These are phyloP conservation scores for Drosophila tanythrix DNA, from an alignment of 2,888 invertebrate genomes.

Conservation along the genomic window DNA sequence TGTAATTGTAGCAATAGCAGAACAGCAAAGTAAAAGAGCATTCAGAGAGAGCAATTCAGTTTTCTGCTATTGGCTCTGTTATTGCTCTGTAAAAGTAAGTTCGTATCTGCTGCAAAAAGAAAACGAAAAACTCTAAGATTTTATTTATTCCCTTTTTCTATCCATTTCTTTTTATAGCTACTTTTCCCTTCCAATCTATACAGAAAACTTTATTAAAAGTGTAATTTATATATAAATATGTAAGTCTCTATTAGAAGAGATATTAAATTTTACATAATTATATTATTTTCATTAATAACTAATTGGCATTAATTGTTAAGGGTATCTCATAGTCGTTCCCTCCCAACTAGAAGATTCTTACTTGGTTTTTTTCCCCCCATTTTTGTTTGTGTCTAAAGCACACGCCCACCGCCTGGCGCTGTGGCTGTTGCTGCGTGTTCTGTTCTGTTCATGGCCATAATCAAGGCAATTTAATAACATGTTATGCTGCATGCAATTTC, in stretches of 20 bases:
- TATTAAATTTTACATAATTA: not conserved
- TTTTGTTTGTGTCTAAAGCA: conserved; percentile 28
- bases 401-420: conserved; percentile 52
- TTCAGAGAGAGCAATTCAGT: too few species aligned
- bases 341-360: conserved; percentile 4
- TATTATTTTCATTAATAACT: not conserved
- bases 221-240: not conserved
- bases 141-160: not conserved
- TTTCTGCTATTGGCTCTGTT: too few species aligned
- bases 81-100: too few species aligned
- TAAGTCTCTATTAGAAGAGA: not conserved
- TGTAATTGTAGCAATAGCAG: too few species aligned
- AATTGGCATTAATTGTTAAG: not conserved
- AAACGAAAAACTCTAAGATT: too few species aligned
- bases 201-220: not conserved
- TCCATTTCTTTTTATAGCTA: not conserved
- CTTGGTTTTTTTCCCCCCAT: not conserved
- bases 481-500: conserved; percentile 79
- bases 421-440: conserved; percentile 22
- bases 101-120: too few species aligned
- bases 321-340: not conserved
- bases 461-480: conserved; percentile 77
- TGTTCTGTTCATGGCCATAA: conserved; percentile 64
- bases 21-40: too few species aligned
- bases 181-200: not conserved